Base-by-base conservation (phyloP, 2,888 invertebrate species). In the Hirudinaria manillensis region DNA sequence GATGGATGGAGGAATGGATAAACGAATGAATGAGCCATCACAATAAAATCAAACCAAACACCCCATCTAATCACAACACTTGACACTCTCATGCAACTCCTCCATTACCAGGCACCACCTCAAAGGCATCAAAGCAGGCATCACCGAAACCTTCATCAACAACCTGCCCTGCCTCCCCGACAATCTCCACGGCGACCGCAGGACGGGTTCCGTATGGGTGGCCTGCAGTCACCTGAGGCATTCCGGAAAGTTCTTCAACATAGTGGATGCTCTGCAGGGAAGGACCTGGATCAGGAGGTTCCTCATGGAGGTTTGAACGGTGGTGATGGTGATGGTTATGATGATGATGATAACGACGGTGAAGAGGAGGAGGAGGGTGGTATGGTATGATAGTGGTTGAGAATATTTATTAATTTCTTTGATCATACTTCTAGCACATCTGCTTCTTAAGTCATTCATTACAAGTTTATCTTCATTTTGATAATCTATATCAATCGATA, bases 121-220 rank as follows among this genome's bases (percentile, higher is more conserved):
- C 16, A 90, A 89, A 82, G 96, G 96, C 3, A 87, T 90, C 0
- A 92, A 92, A 80, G 89, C 90, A 80, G 94, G 94, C n/a, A 87
- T 89, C 78, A 86, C 88, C 3, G 94, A 94, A 83, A 87, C 92
- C 1, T 93, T 96, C 82, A 86, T 90, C 4, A 91, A 93, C 80
- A 92, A 92, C 73, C 77, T 88, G 19, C 88, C 88, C 3, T 88
- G 87, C 6, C 78, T 85, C 80, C 91, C 91, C 0, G 92, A 92
- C 85, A 92, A 91, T 81, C 86, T 90, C 61, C 82, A 86, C 7
- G 78, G 78, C 21, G 82, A 83, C 68, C 81, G 81, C 73, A 79
- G 80, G 3, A 61, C 24, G 24, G 85, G 85, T 6, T 85, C 84
- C n/a, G 86, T 84, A 79, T 86, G 86, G 85, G 83, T 86, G 0